Evolutionary conservation across 2,113 vertebrate genomes (phyloP).

Genomic region (Tragelaphus strepsiceros): DNA sequence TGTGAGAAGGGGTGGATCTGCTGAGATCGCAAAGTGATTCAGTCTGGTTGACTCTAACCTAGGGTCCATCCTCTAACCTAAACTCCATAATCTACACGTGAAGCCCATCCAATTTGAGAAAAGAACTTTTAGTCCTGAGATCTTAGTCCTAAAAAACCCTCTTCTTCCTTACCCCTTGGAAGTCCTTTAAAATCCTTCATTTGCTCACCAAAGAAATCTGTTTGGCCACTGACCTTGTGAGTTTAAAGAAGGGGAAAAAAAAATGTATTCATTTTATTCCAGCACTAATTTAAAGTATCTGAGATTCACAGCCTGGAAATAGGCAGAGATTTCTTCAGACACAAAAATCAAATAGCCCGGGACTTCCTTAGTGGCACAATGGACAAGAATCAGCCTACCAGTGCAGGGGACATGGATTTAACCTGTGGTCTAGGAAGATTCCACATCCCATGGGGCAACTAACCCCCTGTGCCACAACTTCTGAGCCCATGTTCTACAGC

Average conservation of each 20-base stretch:
- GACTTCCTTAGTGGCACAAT: not conserved
- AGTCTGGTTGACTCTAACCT: not conserved
- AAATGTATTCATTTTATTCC: not conserved
- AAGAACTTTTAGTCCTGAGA: not conserved
- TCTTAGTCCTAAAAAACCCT: not conserved
- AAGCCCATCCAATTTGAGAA: not conserved
- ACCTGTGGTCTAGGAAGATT: not conserved
- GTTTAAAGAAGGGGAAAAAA: not conserved
- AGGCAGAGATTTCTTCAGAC: not conserved
- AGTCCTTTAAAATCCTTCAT: not conserved
- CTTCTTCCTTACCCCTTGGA: not conserved
- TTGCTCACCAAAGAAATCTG: not conserved
- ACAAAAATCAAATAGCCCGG: not conserved
- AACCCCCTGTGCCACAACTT: not conserved
- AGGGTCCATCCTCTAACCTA: not conserved
- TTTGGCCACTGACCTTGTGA: not conserved
- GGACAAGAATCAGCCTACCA: not conserved
- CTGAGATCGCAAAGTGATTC: not conserved
- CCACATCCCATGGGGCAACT: not conserved
- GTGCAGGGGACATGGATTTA: rapidly evolving
- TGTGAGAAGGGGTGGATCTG: not conserved
- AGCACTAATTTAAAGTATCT: not conserved
- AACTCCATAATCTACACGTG: not conserved
- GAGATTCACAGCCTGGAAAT: not conserved
- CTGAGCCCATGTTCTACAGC: not conserved